Evolutionary conservation across 2,888 invertebrate species (phyloP), one percentile per base, ranked within the genome.

Genomic region (Pollenia amentaria): DNA sequence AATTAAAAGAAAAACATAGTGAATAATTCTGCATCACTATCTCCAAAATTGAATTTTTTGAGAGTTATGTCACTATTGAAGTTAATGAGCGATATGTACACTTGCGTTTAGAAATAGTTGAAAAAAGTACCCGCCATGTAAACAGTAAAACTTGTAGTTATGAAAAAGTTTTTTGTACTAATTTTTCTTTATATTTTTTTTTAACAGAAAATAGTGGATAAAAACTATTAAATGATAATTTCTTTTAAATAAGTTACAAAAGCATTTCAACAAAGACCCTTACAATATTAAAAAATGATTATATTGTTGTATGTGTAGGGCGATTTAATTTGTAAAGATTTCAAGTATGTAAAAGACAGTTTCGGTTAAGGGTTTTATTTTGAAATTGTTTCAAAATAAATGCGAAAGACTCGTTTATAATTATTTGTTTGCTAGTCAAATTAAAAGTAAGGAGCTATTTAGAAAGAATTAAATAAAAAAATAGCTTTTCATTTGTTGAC

Each of bases 171-270:
- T 77, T 69, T 77, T 80, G 14, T 18, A 21, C 40, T 12, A 14
- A 53, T 67, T 75, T 62, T 16, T 76, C 8, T 14, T 14, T 8
- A 6, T 16, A 6, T 73, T 6, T 62, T 75, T 77, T 51, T 11
- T 10, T 42, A 0, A 40, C 2, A 55, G 60, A 76, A 79, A 65
- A 46, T 29, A 10, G 72, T 60, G 76, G 57, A 67, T 57, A 53
- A 64, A 80, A 81, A 80, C 79, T 84, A 73, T 80, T 65, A 40
- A 29, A 29, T 29, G 29, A 29, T 65, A 67, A 76, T 67, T 77
- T 80, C 48, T 81, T 84, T 73, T 76, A 84, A 78, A 69, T 62
- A 81, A 84, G 48, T 73, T 77, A 62, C 40, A 72, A 76, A 29
- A 87, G 18, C 65, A 67, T 40, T 80, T 69, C 79, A 44, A 83